Conservation (phyloP, 2,113 vertebrate species). For the Mohoua ochrocephala region DNA sequence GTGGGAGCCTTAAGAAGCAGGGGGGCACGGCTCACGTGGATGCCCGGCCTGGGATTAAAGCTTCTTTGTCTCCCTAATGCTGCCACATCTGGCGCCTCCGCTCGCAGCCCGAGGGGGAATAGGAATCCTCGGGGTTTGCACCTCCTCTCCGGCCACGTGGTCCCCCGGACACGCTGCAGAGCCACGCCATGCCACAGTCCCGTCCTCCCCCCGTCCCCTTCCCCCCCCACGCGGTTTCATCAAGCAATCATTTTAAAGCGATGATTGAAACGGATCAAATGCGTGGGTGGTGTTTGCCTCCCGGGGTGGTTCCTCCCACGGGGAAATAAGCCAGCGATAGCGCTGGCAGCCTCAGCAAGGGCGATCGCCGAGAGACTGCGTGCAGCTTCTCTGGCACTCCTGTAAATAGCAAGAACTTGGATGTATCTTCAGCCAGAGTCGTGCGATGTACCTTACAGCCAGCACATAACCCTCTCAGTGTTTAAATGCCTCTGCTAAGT, state of each 20-base stretch:
- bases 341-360: not conserved
- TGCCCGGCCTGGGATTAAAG: constrained; percentile 1
- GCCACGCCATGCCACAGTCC: not conserved
- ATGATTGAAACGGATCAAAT: not conserved
- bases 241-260: constrained; percentile 18
- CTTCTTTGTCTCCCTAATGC: constrained; percentile 49
- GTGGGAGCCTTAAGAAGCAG: constrained; percentile 15
- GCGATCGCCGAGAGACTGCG: not conserved
- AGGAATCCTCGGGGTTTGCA: not conserved
- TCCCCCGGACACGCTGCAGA: not conserved
- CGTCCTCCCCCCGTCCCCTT: not conserved
- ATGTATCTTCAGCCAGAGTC: not conserved
- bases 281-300: constrained; percentile 25
- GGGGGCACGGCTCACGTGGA: not conserved
- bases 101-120: not conserved
- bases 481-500: not conserved
- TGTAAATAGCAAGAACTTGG: not conserved
- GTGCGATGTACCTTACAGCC: not conserved
- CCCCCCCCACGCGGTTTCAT: not conserved
- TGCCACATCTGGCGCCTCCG: constrained; percentile 35
- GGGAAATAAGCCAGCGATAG: not conserved
- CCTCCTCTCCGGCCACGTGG: not conserved
- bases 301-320: not conserved
- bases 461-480: not conserved
- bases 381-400: not conserved